Conservation (phyloP, 2,113 vertebrate species). For the Chaenogobius annularis region DNA sequence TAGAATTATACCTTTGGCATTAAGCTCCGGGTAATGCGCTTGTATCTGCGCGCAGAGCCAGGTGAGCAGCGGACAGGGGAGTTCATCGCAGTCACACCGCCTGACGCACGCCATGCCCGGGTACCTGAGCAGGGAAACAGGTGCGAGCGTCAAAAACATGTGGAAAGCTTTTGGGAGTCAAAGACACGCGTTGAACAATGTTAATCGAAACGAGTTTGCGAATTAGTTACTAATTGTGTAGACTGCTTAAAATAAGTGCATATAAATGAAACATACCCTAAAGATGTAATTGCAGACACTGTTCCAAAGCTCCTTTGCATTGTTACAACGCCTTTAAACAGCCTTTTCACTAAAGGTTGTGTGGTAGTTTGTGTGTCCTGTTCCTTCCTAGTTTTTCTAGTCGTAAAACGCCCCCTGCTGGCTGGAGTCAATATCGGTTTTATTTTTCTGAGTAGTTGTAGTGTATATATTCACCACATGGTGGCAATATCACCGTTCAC, state of each 20-base stretch:
- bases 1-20: constrained; percentile 29
- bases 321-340: not conserved
- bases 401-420: constrained; percentile 34
- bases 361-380: constrained; percentile 19
- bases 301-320: constrained; percentile 63
- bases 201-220: too few relatives aligned
- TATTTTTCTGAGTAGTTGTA: not conserved
- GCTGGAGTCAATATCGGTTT: constrained; percentile 6
- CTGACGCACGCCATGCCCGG: constrained; percentile 48
- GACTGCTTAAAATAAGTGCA: not conserved
- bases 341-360: not conserved
- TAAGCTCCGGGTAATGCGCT: constrained; percentile 44
- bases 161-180: not conserved
- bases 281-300: constrained; percentile 54
- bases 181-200: not conserved
- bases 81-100: constrained; percentile 71
- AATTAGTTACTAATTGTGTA: too few relatives aligned
- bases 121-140: constrained; percentile 59
- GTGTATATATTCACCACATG: constrained; percentile 17
- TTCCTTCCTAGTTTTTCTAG: not conserved
- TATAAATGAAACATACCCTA: constrained; percentile 59
- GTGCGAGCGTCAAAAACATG: constrained; percentile 10
- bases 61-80: constrained; percentile 75
- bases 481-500: not conserved
- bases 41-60: constrained; percentile 69